phyloP scores from a whole-genome alignment of 2,888 invertebrate species.

The Cylloceria caligata region DNA sequence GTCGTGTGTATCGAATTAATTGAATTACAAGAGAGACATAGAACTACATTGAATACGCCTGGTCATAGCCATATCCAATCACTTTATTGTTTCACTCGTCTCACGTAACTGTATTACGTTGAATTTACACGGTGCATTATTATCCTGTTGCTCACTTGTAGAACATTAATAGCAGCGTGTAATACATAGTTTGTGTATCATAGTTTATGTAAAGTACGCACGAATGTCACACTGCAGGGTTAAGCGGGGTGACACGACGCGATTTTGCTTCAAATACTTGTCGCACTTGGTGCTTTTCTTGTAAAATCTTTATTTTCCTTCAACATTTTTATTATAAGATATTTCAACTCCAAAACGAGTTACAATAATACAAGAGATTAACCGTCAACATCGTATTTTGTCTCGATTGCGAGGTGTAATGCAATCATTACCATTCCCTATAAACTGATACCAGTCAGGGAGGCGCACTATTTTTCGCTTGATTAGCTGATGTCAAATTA shows the following conservation, averaged over 20 bases:
- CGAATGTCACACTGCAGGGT: background rate
- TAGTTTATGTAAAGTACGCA: background rate
- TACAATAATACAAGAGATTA: background rate
- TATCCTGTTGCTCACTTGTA: constrained; percentile 37
- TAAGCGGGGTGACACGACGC: background rate
- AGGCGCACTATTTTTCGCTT: too few relatives aligned
- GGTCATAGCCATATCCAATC: constrained; percentile 36
- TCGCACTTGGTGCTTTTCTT: background rate
- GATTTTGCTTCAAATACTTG: background rate
- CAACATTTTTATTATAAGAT: background rate
- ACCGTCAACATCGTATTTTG: too few relatives aligned
- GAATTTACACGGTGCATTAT: constrained; percentile 55
- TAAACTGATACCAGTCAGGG: too few relatives aligned
- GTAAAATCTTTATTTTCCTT: background rate
- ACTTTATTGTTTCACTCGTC: constrained; percentile 48
- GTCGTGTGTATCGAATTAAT: constrained; percentile 45
- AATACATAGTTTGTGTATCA: constrained; percentile 11
- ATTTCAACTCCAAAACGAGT: background rate
- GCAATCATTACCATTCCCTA: too few relatives aligned
- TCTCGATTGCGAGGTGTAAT: too few relatives aligned
- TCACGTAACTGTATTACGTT: constrained; percentile 49
- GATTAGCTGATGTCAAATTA: too few relatives aligned
- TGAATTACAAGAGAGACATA: constrained; percentile 19
- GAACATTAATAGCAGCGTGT: constrained; percentile 44
- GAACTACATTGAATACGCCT: constrained; percentile 29